Percentiles rank a stretch among this genome's conserved stretches.
These are phyloP conservation scores for Cataglyphis cursor DNA, from an alignment of 2,888 invertebrate species.

Conservation along the genomic window DNA sequence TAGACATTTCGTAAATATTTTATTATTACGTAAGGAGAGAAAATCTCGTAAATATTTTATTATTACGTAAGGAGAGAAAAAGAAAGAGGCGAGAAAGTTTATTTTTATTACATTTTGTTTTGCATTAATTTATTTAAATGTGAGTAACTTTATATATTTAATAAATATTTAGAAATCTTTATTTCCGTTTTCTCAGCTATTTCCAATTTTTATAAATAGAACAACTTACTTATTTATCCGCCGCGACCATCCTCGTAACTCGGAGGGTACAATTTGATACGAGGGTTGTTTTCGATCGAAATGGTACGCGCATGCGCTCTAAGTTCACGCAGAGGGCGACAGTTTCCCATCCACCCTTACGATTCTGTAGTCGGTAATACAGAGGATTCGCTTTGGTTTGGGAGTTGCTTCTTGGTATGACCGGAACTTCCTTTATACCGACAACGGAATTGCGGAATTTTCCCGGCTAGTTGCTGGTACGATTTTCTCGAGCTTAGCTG, in stretches of 20 bases:
- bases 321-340: conserved; percentile 73
- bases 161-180: background rate
- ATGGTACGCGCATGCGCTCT: conserved; percentile 84
- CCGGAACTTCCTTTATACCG: conserved; percentile 60
- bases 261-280: conserved; percentile 44
- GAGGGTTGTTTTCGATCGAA: conserved; percentile 79
- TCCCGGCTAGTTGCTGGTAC: conserved; percentile 1
- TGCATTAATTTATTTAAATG: background rate
- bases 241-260: conserved; percentile 36
- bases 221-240: background rate
- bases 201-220: background rate
- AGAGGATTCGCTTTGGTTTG: conserved; percentile 61
- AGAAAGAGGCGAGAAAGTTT: background rate
- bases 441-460: conserved; percentile 25
- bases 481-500: conserved; percentile 2
- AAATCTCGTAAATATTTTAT: background rate
- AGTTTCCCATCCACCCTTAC: conserved; percentile 34
- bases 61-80: background rate
- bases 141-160: background rate
- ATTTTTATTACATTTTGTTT: background rate
- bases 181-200: background rate
- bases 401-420: conserved; percentile 44
- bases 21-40: background rate
- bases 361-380: conserved; percentile 70
- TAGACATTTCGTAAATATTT: background rate